Base-by-base conservation (phyloP, 2,888 invertebrate genomes). In the Lathronympha strigana region DNA sequence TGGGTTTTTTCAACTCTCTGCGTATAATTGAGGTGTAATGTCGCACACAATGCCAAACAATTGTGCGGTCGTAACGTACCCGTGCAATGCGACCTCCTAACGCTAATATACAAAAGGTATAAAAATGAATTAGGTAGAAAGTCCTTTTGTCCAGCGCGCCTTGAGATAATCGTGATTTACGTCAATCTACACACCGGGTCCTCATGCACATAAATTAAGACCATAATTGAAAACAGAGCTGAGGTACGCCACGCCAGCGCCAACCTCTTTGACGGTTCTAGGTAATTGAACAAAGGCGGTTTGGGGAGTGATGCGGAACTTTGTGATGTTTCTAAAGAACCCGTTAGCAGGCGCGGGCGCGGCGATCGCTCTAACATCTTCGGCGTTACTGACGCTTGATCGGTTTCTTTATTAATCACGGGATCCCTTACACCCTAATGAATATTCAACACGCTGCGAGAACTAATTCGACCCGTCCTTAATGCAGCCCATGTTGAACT, bases 21-120 rank as follows among this genome's bases (percentile, higher is more conserved):
- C 75, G 76, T 80, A 85, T 87, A 88, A 87, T 87, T 87, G 84
- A 86, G 84, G 86, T 86, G 86, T 87, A 84, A 87, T 85, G 84
- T 83, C 76, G 80, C 84, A 78, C 79, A 84, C 83, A 85, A 84
- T 76, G 72, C 72, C 77, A 76, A 81, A 82, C 84, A 78, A 80
- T 77, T 75, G 76, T 72, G 73, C 73, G 73, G 76, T 77, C 74
- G 76, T 72, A 81, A 73, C 78, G 73, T 74, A 78, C 80, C 81
- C 79, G 75, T 81, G 79, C 79, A 78, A 70, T 73, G 68, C 69
- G 72, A 76, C 73, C 76, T 78, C 77, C 74, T 72, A 72, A 74
- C 70, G 75, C 57, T 69, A 73, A 71, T 71, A 76, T 73, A 84
- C 81, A 85, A 84, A 76, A 77, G 76, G 71, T 76, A 79, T 77